These are phyloP conservation scores for Polyommatus icarus DNA, from an alignment of 2,888 invertebrate species.

Conservation along the genomic window DNA sequence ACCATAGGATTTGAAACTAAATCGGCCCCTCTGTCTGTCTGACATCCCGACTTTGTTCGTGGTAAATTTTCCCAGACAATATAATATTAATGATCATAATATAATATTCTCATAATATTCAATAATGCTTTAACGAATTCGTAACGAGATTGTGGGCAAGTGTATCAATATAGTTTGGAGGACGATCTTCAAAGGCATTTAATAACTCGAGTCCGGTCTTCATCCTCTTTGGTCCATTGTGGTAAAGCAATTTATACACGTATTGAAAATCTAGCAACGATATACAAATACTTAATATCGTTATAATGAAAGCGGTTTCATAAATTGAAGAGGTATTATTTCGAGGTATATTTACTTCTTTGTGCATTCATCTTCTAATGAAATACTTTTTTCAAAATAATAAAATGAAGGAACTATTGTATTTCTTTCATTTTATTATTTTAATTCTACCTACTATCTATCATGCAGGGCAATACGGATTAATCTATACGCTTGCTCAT, in stretches of 20 bases:
- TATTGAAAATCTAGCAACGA: not conserved
- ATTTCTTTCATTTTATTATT: no score
- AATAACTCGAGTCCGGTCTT: constrained; percentile 23
- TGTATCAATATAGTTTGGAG: not conserved
- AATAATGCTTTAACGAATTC: not conserved
- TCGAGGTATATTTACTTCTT: not conserved
- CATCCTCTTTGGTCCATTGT: constrained; percentile 28
- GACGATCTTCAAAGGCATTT: constrained; percentile 8
- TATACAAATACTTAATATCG: constrained; percentile 1
- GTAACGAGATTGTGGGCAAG: constrained; percentile 21
- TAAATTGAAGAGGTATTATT: not conserved
- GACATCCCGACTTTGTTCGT: not conserved
- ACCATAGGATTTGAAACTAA: not conserved
- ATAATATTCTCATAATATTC: constrained; percentile 11
- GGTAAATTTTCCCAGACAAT: not conserved
- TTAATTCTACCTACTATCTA: no score
- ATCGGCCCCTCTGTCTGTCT: not conserved
- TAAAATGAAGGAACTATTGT: no score
- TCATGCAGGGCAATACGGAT: no score
- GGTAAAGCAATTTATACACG: constrained; percentile 19
- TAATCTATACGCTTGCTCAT: no score
- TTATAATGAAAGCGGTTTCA: not conserved
- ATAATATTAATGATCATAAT: not conserved
- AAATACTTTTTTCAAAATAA: not conserved
- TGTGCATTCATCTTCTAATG: not conserved